Base-by-base conservation (phyloP, 2,888 invertebrate genomes). In the Polyploca ridens region DNA sequence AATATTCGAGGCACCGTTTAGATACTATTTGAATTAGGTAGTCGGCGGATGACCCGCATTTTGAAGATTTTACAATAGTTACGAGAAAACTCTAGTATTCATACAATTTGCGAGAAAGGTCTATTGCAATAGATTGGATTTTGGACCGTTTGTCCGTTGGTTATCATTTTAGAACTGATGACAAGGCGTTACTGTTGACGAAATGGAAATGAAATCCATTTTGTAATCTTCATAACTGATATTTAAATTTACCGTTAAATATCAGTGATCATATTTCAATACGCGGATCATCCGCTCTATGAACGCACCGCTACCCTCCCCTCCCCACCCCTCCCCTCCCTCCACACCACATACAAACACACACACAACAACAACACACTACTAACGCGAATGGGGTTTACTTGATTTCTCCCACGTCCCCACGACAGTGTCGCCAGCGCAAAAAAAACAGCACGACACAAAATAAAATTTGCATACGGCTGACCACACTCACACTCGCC, bases 341-440 rank as follows among this genome's bases (percentile, higher is more conserved):
- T 27, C 54, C 72, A 65, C 70, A 64, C 73, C 69, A 67, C 73
- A 72, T 68, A 65, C 66, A 70, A 73, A 13, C 44, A 14, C 64
- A 69, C 65, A 62, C 74, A 69, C 73, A 71, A 71, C 63, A 72
- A 78, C 69, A 76, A 77, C 76, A 78, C 81, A 72, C 81, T 80
- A 82, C 81, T 83, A 82, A 78, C 81, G 78, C 82, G 78, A 86
- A 84, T 90, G 90, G 90, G 90, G 90, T 90, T 90, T 86, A 82
- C 84, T 69, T 68, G 74, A 80, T 75, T 74, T 72, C 78, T 71
- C 10, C 35, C 38, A 35, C 59, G 19, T 19, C 54, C 54, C 77
- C 77, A 69, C 67, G 66, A 64, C 66, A 66, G 72, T 65, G 70
- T 69, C 66, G 72, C 67, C 72, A 64, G 49, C 62, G 35, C 46